Evolutionary conservation across 2,888 invertebrate species (phyloP), one percentile per base, ranked within the genome.

Genomic region (Lumbricus terrestris): DNA sequence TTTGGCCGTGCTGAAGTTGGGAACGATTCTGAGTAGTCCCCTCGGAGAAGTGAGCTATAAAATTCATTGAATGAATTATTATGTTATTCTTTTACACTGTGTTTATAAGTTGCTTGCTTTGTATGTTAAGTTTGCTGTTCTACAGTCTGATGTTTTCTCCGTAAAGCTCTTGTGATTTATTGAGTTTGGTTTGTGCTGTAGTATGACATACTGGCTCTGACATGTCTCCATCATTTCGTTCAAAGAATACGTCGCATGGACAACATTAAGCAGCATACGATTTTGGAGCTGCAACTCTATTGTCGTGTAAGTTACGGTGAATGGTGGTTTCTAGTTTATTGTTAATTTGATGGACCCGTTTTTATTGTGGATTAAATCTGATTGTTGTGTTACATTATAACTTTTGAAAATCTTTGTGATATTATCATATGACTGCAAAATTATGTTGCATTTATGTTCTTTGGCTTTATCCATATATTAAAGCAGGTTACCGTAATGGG

Each of bases 251-350:
- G 37, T 34, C 82, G 15, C 2, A 33, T 82, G 29, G n/a, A n/a
- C 89, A 89, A 82, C 37, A 4, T n/a, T 29, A 69, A 82, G 82
- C 69, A 54, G 82, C 82, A 34, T 37, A 82, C 37, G 40, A 34
- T 82, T 18, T 37, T 85, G 85, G 89, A 89, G 35, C 16, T 89
- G 37, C 89, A 89, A 40, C 33, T 37, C 23, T 89, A 82, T 40
- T 89, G 89, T 82, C 89, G 69, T 82, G 89, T 89, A 35, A 37
- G 89, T 89, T 15, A 40, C 38, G 23, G 38, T 88, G 88, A 35
- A 33, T 88, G 88, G 15, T 38, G 20, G 23, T 20, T 38, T n/a
- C n/a, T 35, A 5, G 42, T 34, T 35, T 5, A n/a, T 33, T 33
- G 29, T 35, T 33, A 38, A 33, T 37, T 29, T n/a, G 29, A 35